A percentile compares a stretch with the other conserved stretches of the same genome.
Conservation (phyloP, 2,888 invertebrate genomes). For the Autographa pulchrina region DNA sequence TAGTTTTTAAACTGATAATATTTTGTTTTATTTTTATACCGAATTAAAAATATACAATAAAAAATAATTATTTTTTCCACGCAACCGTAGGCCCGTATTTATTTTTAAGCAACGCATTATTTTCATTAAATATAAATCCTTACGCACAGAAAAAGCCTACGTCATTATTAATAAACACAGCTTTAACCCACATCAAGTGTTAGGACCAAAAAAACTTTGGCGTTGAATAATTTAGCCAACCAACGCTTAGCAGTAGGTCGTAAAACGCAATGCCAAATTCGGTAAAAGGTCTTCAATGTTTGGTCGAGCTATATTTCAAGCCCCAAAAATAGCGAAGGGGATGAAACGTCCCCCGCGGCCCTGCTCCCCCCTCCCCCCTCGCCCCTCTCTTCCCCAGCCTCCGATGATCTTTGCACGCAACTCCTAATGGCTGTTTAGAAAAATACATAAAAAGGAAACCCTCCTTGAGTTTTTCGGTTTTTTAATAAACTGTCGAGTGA, state of each 20-base stretch:
- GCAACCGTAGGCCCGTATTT: background rate
- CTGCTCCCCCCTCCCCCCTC: constrained; percentile 58
- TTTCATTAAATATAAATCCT: constrained; percentile 1
- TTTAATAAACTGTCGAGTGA: constrained; percentile 56
- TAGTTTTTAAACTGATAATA: too few species aligned
- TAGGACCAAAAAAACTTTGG: constrained; percentile 70
- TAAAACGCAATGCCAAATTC: constrained; percentile 86
- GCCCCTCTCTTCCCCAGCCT: constrained; percentile 67
- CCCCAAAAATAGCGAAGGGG: constrained; percentile 86
- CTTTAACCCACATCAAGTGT: constrained; percentile 71
- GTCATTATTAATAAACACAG: constrained; percentile 73
- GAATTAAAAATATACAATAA: background rate
- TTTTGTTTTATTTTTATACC: too few species aligned
- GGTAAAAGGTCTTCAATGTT: constrained; percentile 88
- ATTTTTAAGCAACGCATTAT: constrained; percentile 7
- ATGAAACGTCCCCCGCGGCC: constrained; percentile 62
- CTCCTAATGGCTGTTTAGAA: constrained; percentile 77
- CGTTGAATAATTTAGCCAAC: constrained; percentile 84
- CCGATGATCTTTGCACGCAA: constrained; percentile 82
- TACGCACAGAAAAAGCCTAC: constrained; percentile 48
- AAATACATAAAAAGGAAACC: constrained; percentile 74
- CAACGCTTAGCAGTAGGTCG: constrained; percentile 82
- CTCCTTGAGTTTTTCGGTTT: constrained; percentile 66
- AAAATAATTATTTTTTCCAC: background rate
- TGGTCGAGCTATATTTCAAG: constrained; percentile 87